Evolutionary conservation across 2,797 vertebrate genomes (phyloP), one percentile per base, ranked within the genome.

Genomic region (Gila robusta): DNA sequence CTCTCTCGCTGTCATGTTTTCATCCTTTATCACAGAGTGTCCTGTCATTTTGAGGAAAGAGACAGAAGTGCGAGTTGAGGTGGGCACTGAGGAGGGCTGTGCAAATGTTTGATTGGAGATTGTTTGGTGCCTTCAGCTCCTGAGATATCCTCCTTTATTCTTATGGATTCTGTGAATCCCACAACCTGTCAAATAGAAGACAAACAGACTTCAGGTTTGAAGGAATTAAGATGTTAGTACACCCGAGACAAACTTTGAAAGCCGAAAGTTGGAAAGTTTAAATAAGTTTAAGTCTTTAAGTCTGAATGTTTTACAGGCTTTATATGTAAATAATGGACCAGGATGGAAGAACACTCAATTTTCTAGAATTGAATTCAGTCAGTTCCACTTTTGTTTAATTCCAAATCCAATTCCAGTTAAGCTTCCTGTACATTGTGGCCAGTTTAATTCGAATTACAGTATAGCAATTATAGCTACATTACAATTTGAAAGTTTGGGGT

Each of bases 1-100:
- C n/a, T 81, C 71, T 78, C 71, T 54, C 19, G 41, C 80, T 64
- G 69, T 79, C 87, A 78, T 62, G 64, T 78, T 83, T 88, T 89
- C 52, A 76, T 88, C 72, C 71, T 84, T 74, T 84, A 83, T 85
- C 79, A 88, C 67, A 70, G 74, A 67, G 11, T 41, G n/a, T 56
- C 59, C 44, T 82, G 52, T 81, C 72, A 88, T 87, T 86, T 86
- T 85, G 85, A 79, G 66, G 59, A 81, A 23, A 39, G 37, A 49
- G 54, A 77, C 35, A 78, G 73, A 66, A 78, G 80, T 79, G 76
- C 17, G 37, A 54, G 73, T 59, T 85, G 66, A 87, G 81, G 67
- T 84, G 73, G 72, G 67, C 74, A 62, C 37, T 2, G 49, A 79
- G 83, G 52, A 71, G 74, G 37, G 26, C n/a, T 71, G 49, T 62